Evolutionary conservation across 2,113 vertebrate genomes (phyloP).

Genomic region (Acrocephalus arundinaceus): DNA sequence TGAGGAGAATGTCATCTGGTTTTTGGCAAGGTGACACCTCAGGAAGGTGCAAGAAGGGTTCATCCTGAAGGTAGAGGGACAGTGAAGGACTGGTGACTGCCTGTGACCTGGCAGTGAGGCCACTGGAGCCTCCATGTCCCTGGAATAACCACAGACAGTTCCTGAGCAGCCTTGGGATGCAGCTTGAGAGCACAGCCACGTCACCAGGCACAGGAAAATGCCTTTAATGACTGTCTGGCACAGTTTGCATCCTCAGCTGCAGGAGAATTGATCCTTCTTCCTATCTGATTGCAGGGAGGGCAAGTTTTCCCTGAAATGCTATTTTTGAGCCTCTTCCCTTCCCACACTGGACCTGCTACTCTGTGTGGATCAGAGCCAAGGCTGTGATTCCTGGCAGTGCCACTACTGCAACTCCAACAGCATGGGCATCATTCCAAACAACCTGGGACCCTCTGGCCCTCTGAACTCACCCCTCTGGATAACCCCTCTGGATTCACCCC

Average conservation of each 20-base stretch:
- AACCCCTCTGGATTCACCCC: not conserved
- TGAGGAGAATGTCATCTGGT: not conserved
- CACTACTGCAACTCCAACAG: not conserved
- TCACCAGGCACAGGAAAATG: not conserved
- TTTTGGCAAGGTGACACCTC: not conserved
- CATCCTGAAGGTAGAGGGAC: not conserved
- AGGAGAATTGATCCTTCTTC: not conserved
- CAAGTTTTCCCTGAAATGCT: not conserved
- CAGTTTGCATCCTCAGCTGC: conserved; percentile 5
- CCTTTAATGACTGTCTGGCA: conserved; percentile 26
- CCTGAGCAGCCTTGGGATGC: not conserved
- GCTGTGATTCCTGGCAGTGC: not conserved
- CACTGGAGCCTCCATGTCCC: not conserved
- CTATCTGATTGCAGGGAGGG: not conserved
- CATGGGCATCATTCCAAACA: no score
- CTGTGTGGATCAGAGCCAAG: accelerated
- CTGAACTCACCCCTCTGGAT: not conserved
- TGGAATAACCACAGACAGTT: not conserved
- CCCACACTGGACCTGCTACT: not conserved
- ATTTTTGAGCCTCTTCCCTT: not conserved
- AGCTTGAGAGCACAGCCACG: not conserved
- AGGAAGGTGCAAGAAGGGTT: not conserved
- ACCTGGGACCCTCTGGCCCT: not conserved
- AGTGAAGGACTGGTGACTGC: not conserved
- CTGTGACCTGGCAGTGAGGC: not conserved